Percentiles rank a stretch among this genome's conserved stretches.
Evolutionary conservation across 2,888 invertebrate species (phyloP).

Genomic region (Tipula confusa): DNA sequence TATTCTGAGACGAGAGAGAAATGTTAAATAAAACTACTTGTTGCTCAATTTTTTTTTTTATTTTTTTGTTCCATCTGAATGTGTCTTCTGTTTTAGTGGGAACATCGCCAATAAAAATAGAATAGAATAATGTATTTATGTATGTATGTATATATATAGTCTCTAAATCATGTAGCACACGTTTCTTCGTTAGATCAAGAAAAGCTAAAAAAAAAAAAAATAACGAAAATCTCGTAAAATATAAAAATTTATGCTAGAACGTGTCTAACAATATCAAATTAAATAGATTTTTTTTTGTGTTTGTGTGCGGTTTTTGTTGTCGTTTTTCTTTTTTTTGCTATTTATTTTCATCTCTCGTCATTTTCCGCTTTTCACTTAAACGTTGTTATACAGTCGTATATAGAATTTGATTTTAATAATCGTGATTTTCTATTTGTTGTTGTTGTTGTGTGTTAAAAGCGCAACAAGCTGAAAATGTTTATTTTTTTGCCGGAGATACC

Average conservation of each 20-base stretch:
- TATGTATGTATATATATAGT: neutral
- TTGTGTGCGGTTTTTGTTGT: neutral
- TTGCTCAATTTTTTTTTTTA: neutral
- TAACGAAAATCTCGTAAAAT: neutral
- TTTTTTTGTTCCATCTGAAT: neutral
- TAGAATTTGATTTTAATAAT: neutral
- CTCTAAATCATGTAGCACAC: constrained; percentile 25
- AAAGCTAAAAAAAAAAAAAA: no score
- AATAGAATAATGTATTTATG: neutral
- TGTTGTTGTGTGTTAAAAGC: neutral
- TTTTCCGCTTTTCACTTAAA: constrained; percentile 1
- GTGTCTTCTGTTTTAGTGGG: constrained; percentile 14
- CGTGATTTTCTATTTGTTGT: neutral
- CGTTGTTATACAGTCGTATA: neutral
- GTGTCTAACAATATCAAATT: constrained; percentile 25
- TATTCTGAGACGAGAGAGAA: neutral
- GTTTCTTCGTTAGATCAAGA: neutral
- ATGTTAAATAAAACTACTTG: neutral
- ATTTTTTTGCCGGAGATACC: neutral
- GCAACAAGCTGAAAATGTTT: no score
- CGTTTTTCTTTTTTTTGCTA: neutral
- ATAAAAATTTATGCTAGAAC: constrained; percentile 4
- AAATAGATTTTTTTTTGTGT: neutral
- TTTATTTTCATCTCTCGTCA: neutral
- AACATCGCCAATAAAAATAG: constrained; percentile 20